Evolutionary conservation across 2,797 vertebrate genomes (phyloP).

Genomic region (Sebastes cheni): DNA sequence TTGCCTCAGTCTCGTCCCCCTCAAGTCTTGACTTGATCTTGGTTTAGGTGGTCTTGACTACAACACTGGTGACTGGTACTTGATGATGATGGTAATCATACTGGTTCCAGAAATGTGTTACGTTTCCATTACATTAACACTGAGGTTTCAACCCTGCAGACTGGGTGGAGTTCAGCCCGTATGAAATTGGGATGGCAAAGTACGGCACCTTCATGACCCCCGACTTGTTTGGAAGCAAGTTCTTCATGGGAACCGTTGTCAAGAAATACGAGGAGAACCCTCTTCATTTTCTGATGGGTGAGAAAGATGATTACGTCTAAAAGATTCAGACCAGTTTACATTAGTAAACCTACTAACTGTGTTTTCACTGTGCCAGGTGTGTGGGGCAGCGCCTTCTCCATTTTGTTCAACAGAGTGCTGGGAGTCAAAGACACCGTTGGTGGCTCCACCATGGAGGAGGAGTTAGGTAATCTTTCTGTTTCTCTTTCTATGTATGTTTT

Average conservation of each 20-base stretch:
- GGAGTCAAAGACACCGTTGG: constrained; percentile 88
- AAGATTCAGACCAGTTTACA: neutral
- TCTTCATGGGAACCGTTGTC: constrained; percentile 96
- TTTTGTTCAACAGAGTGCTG: constrained; percentile 96
- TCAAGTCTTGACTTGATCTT: neutral
- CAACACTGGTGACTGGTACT: neutral
- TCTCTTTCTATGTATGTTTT: neutral
- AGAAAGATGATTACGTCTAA: constrained; percentile 20
- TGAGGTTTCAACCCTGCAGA: constrained; percentile 80
- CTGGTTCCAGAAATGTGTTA: neutral
- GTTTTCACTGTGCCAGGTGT: constrained; percentile 82
- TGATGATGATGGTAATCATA: neutral
- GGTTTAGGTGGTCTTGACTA: neutral
- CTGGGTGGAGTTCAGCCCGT: constrained; percentile 98
- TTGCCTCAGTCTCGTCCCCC: too few relatives aligned
- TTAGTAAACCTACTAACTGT: neutral
- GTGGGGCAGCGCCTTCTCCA: constrained; percentile 99
- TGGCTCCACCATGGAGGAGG: constrained; percentile 95
- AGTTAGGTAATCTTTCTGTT: constrained; percentile 86
- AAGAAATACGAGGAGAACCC: constrained; percentile 95
- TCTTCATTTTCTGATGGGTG: constrained; percentile 97
- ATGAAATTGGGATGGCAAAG: constrained; percentile 99
- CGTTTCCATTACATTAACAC: neutral
- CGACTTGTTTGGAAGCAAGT: constrained; percentile 96
- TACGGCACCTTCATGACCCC: constrained; percentile 99